Percentiles rank a stretch among this genome's conserved stretches.
Conservation (phyloP, 1,140 invertebrate genomes). For the Drosophila sproati region DNA sequence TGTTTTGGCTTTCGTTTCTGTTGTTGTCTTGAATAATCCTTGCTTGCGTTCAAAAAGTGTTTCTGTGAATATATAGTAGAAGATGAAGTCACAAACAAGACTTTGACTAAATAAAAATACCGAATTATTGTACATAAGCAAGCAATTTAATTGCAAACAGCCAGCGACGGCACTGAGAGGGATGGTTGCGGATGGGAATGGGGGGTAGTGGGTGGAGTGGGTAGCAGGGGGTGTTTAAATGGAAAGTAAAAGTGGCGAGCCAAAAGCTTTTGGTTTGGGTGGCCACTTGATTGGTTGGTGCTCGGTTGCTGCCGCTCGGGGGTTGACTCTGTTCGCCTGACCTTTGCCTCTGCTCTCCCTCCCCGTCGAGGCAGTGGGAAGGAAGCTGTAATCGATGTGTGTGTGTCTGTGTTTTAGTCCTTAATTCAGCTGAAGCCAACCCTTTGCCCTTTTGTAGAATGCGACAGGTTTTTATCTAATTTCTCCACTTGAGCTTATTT, state of each 20-base stretch:
- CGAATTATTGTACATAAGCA: constrained; percentile 33
- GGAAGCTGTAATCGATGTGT: constrained; percentile 28
- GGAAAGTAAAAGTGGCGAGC: constrained; percentile 77
- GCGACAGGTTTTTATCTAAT: constrained; percentile 79
- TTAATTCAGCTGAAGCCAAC: constrained; percentile 65
- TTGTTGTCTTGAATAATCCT: constrained; percentile 77
- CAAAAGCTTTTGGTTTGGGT: constrained; percentile 74
- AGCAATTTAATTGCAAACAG: constrained; percentile 35
- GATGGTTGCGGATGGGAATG: neutral
- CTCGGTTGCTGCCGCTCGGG: constrained; percentile 51
- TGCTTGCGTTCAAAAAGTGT: constrained; percentile 83
- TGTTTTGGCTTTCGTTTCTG: constrained; percentile 51
- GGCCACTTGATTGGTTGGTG: constrained; percentile 79
- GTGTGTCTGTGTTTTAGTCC: constrained; percentile 29
- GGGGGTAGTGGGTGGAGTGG: neutral
- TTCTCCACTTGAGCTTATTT: constrained; percentile 73
- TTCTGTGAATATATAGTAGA: constrained; percentile 69
- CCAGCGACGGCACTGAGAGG: neutral
- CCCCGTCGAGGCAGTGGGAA: constrained; percentile 6
- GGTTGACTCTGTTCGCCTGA: constrained; percentile 43
- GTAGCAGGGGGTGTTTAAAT: constrained; percentile 40
- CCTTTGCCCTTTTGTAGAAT: constrained; percentile 20
- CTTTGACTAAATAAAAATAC: constrained; percentile 29
- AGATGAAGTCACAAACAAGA: constrained; percentile 43
- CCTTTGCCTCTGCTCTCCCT: constrained; percentile 29